These are phyloP conservation scores for Acomys russatus DNA, from an alignment of 2,797 vertebrate species.

Conservation along the genomic window DNA sequence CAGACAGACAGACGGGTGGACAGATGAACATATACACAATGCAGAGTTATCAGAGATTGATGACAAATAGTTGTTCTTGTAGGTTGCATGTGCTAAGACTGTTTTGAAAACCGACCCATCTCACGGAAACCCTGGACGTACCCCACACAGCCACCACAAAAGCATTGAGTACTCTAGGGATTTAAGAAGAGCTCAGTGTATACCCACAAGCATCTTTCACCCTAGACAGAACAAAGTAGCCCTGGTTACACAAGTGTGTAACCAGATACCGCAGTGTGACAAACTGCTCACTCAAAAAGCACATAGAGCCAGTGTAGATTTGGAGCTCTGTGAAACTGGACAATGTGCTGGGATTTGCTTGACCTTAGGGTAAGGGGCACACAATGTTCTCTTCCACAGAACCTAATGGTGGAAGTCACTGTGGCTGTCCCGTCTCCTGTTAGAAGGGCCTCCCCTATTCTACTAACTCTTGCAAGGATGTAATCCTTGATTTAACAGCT, in stretches of 20 bases:
- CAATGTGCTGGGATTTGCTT: not conserved
- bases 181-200: slow-evolving; percentile 9
- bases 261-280: not conserved
- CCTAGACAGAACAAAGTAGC: not conserved
- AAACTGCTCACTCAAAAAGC: not conserved
- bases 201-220: slow-evolving; percentile 35
- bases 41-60: not conserved
- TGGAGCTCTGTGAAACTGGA: not conserved
- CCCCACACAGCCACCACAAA: not conserved
- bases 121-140: slow-evolving; percentile 27
- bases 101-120: slow-evolving; percentile 51
- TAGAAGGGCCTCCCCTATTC: not conserved
- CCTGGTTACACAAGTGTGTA: slow-evolving; percentile 42
- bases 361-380: not conserved
- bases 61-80: not conserved
- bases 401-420: not conserved
- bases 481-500: not conserved
- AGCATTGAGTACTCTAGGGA: not conserved
- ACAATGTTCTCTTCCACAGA: slow-evolving; percentile 19
- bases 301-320: not conserved
- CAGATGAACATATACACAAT: not conserved
- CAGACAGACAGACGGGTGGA: not conserved
- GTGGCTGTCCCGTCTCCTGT: not conserved
- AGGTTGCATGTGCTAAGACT: not conserved
- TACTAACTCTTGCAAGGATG: not conserved